A percentile compares a stretch with the other conserved stretches of the same genome.
These are phyloP conservation scores for Philereme transversata DNA, from an alignment of 2,888 invertebrate genomes.

Conservation along the genomic window DNA sequence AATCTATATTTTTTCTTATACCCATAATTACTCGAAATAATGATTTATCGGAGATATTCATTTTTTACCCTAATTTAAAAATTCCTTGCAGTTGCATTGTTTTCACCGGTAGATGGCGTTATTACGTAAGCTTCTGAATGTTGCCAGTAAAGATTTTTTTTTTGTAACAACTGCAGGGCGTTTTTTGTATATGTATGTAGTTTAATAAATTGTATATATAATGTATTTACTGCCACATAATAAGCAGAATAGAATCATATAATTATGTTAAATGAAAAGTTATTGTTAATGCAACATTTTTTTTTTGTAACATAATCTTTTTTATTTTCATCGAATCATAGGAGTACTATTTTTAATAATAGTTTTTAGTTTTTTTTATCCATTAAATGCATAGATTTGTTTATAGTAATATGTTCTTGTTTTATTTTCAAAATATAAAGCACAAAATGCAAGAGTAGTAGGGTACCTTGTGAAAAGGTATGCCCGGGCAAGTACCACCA, in stretches of 20 bases:
- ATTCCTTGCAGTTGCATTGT: constrained; percentile 32
- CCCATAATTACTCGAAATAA: constrained; percentile 27
- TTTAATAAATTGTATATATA: constrained; percentile 43
- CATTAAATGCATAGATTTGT: constrained; percentile 68
- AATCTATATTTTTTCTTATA: constrained; percentile 34
- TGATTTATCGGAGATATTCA: constrained; percentile 22
- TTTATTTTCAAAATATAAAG: constrained; percentile 21
- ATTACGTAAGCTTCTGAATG: constrained; percentile 31
- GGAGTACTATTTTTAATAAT: constrained; percentile 51
- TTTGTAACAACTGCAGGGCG: constrained; percentile 26
- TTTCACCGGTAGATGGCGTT: constrained; percentile 18
- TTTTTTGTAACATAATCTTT: constrained; percentile 56
- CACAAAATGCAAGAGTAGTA: too few relatives aligned
- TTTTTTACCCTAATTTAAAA: constrained; percentile 23
- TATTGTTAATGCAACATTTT: constrained; percentile 51
- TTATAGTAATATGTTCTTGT: constrained; percentile 51
- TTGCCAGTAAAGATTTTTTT: constrained; percentile 32
- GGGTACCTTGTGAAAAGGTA: too few relatives aligned
- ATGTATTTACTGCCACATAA: constrained; percentile 50
- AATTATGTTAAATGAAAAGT: constrained; percentile 37
- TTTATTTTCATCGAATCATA: constrained; percentile 53
- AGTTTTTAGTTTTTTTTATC: constrained; percentile 80
- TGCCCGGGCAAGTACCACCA: too few relatives aligned
- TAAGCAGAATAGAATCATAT: constrained; percentile 42
- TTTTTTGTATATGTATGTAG: constrained; percentile 36